Evolutionary conservation across 1,140 invertebrate species (phyloP).

Genomic region (Drosophila obscura): DNA sequence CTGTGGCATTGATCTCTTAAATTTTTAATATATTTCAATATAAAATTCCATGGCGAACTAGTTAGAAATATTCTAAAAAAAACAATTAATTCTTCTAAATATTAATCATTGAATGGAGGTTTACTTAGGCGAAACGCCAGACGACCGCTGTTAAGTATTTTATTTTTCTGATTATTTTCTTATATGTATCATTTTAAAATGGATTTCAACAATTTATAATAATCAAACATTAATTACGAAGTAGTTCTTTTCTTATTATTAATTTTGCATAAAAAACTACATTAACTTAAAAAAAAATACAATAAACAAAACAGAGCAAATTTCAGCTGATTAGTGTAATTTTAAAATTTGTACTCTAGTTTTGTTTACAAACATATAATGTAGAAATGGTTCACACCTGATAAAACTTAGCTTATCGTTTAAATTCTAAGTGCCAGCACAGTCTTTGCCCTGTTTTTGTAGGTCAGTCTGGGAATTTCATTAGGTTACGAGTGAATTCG

Average conservation of each 20-base stretch:
- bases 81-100: no score
- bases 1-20: no score
- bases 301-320: background rate
- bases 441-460: constrained; percentile 16
- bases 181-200: no score
- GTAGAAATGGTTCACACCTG: background rate
- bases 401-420: constrained; percentile 40
- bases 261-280: no score
- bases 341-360: no score
- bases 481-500: constrained; percentile 27
- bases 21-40: background rate
- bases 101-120: no score
- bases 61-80: background rate
- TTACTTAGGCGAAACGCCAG: no score
- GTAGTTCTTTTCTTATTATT: background rate
- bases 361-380: no score
- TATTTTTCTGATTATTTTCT: no score
- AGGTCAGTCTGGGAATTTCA: constrained; percentile 39
- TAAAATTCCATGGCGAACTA: background rate
- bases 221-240: background rate
- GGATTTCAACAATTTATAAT: no score
- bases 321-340: no score
- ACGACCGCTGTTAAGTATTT: no score
- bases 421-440: constrained; percentile 13
- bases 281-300: background rate